Base-by-base conservation (phyloP, 2,797 vertebrate species). In the Diceros bicornis region DNA sequence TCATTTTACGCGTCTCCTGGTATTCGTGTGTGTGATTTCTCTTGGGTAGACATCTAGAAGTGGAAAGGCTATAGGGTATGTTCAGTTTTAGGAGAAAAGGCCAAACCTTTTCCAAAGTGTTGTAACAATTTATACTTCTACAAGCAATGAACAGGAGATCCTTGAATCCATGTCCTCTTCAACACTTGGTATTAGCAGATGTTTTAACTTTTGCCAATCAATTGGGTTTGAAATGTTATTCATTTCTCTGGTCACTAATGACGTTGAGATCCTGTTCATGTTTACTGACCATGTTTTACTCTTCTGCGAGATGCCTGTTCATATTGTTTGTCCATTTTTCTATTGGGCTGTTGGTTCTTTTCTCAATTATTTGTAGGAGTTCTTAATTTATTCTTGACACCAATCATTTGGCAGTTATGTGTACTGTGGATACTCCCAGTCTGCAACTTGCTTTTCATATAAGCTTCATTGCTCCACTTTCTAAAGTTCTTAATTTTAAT, bases 401-500 rank as follows among this genome's bases (percentile, higher is more conserved):
- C 29, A 61, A 86, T 37, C 74, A 86, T 74, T 86, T 95, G 29
- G 13, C 29, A 66, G 55, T 59, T 95, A 20, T 55, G 29, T 57
- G 32, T 32, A 68, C 6, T 78, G 3, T 93, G 20, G 81, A 75
- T 77, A 50, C 21, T 71, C 62, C 37, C 21, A 83, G 64, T 87
- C 62, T 50, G 8, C 29, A 66, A 83, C n/a, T 59, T 90, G 37
- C 37, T 87, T 71, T 87, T 86, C 12, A 85, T 29, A 77, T 55
- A 81, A 57, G 23, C 37, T 66, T 84, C 62, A 87, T 50, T 44
- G 87, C 25, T 90, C 37, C 20, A 83, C 32, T 85, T 83, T n/a
- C 10, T 81, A 29, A 64, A 64, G 13, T 87, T 82, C 34, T 57
- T 86, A 90, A 74, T 47, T 96, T 81, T 74, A 91, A 74, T 20